Conservation (phyloP, 2,797 vertebrate genomes). For the Naso thynnoides region DNA sequence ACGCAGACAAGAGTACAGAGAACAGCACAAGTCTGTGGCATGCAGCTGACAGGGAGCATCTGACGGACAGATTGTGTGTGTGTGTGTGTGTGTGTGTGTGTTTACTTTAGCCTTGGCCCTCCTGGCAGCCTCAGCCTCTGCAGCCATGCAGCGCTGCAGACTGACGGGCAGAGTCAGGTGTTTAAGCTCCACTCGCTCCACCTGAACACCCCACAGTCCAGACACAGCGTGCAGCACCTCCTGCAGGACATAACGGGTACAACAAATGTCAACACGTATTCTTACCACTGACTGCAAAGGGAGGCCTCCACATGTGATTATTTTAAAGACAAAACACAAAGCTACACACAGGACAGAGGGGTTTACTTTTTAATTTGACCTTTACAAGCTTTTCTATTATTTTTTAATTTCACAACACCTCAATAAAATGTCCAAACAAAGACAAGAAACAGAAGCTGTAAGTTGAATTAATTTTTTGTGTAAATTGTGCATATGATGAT, state of each 20-base stretch:
- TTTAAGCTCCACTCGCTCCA: slow-evolving; percentile 86
- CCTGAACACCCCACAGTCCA: slow-evolving; percentile 84
- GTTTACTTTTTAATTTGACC: too few species aligned
- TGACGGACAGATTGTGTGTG: slow-evolving; percentile 4
- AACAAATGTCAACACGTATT: neutral
- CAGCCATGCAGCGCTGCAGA: slow-evolving; percentile 86
- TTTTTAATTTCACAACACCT: too few species aligned
- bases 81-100: slow-evolving; percentile 23
- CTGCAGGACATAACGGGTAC: slow-evolving; percentile 60
- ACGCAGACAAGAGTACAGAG: neutral
- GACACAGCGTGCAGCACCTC: slow-evolving; percentile 71
- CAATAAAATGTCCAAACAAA: too few species aligned
- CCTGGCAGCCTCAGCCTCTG: slow-evolving; percentile 83
- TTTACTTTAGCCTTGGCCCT: slow-evolving; percentile 60
- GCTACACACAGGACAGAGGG: too few species aligned
- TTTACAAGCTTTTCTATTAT: too few species aligned
- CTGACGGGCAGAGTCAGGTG: slow-evolving; percentile 81
- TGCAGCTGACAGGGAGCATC: slow-evolving; percentile 4
- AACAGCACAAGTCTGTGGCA: neutral
- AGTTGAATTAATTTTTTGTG: too few species aligned
- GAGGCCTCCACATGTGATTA: too few species aligned
- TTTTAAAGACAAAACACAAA: too few species aligned
- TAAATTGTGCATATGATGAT: too few species aligned
- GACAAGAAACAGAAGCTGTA: too few species aligned
- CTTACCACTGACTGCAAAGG: neutral